Conservation (phyloP, 2,888 invertebrate species). For the Aquatica leii region DNA sequence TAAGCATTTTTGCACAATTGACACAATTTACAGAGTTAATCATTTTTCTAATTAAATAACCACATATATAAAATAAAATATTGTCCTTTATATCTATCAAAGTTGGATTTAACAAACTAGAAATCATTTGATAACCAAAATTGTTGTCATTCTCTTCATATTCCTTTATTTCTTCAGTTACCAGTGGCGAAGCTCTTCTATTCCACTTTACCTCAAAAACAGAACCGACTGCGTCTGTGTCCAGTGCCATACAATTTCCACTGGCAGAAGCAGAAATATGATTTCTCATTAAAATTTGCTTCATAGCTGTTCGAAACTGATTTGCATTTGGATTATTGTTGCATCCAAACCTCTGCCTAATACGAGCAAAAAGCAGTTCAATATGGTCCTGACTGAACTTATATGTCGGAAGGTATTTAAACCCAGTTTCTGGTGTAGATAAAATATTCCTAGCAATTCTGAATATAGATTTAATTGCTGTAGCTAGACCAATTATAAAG, state of each 20-base stretch:
- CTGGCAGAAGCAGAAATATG: background rate
- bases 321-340: background rate
- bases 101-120: too few relatives aligned
- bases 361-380: background rate
- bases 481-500: background rate
- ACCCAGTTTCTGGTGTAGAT: background rate
- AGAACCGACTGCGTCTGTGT: background rate
- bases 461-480: background rate
- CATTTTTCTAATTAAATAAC: background rate
- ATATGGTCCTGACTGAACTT: background rate
- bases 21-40: background rate
- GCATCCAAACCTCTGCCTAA: background rate
- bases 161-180: too few relatives aligned
- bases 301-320: background rate
- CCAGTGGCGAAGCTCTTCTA: background rate
- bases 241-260: constrained; percentile 2
- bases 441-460: background rate
- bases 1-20: too few relatives aligned
- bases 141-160: too few relatives aligned
- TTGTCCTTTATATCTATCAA: background rate
- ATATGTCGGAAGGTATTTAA: background rate
- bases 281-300: too few relatives aligned
- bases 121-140: too few relatives aligned
- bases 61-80: background rate
- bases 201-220: background rate